These are phyloP conservation scores for Lagopus leucura DNA, from an alignment of 2,113 vertebrate species.

Conservation along the genomic window DNA sequence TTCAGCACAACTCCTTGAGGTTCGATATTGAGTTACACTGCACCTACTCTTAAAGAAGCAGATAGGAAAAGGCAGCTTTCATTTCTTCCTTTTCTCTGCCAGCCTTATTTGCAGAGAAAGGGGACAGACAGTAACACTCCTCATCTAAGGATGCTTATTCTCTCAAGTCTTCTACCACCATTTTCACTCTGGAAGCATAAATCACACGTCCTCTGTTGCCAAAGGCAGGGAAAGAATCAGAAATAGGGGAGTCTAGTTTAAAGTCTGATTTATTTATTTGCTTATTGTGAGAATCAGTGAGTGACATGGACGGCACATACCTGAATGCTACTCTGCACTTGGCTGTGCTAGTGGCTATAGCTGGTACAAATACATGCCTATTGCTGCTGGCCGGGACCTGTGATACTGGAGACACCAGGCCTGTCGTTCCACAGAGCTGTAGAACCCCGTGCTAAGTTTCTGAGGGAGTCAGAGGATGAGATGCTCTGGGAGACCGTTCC, in stretches of 20 bases:
- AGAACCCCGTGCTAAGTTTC: not conserved
- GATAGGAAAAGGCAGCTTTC: not conserved
- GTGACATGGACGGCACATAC: not conserved
- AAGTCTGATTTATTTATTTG: not conserved
- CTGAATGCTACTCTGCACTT: not conserved
- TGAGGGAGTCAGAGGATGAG: not conserved
- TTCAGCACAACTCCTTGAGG: not conserved
- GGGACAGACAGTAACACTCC: not conserved
- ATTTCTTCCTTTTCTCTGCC: not conserved
- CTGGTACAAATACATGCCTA: not conserved
- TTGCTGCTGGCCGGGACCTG: not conserved
- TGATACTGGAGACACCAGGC: not conserved
- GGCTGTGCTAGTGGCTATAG: not conserved
- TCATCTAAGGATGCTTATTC: not conserved
- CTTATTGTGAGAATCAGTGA: not conserved
- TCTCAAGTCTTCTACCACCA: not conserved
- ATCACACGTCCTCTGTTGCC: not conserved
- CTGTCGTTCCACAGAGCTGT: accelerated
- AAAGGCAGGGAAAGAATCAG: not conserved
- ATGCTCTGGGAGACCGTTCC: not conserved
- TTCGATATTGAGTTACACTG: not conserved
- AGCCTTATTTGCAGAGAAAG: not conserved
- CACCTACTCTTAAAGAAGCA: not conserved
- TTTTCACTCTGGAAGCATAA: not conserved
- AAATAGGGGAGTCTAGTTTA: not conserved